Conservation (phyloP, 1,140 invertebrate genomes). For the Idris sp. region DNA sequence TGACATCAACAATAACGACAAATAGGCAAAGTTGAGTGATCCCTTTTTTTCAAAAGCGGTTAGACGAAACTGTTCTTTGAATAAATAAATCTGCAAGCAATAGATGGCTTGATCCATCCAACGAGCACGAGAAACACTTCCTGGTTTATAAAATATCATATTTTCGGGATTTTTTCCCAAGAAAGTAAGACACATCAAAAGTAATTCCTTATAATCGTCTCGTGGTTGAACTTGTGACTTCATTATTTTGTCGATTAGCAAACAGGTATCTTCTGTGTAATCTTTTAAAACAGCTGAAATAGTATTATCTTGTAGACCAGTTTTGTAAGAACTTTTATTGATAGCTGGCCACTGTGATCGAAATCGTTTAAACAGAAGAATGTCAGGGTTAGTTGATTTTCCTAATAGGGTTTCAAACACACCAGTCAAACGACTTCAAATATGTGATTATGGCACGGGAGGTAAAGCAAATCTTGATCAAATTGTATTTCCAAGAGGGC, state of each 20-base stretch:
- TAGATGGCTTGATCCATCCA: constrained; percentile 1
- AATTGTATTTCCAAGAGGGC: constrained; percentile 17
- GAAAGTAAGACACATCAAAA: constrained; percentile 4
- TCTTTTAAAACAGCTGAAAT: constrained; percentile 3
- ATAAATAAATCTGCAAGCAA: not conserved
- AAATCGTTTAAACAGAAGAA: constrained; percentile 65
- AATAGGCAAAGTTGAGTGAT: not conserved
- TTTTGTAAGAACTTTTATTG: too few relatives aligned
- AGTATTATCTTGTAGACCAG: not conserved
- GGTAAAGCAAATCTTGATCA: constrained; percentile 14
- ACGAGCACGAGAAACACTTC: too few relatives aligned
- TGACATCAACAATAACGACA: not conserved
- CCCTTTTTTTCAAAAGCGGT: not conserved
- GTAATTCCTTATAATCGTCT: constrained; percentile 6
- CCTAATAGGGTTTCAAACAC: constrained; percentile 41
- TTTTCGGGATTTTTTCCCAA: not conserved
- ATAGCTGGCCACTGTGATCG: constrained; percentile 40
- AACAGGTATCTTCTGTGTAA: constrained; percentile 1
- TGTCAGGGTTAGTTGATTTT: constrained; percentile 58
- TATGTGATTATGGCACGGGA: constrained; percentile 31
- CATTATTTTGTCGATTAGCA: constrained; percentile 6
- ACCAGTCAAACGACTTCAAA: constrained; percentile 31
- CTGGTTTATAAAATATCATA: not conserved
- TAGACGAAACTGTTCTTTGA: not conserved
- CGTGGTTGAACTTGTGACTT: constrained; percentile 6